Conservation (phyloP, 2,113 vertebrate species). For the Platycercus adscitus region DNA sequence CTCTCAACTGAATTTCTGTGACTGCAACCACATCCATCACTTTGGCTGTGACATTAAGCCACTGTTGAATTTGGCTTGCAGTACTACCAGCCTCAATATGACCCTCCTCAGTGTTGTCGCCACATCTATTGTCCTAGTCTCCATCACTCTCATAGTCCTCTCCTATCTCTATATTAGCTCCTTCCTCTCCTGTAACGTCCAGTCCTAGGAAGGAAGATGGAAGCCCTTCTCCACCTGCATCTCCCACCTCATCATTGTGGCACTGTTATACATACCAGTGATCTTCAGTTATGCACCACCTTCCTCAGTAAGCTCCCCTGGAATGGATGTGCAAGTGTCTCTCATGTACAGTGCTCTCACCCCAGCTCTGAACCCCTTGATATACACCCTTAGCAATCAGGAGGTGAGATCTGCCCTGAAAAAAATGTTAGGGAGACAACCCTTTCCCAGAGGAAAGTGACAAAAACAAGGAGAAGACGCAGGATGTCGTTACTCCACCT, state of each 20-base stretch:
- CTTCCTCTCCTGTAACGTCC: background rate
- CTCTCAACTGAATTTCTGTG: background rate
- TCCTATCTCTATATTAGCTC: slow-evolving; percentile 1
- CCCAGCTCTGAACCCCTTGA: slow-evolving; percentile 53
- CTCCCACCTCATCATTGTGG: background rate
- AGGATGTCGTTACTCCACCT: background rate
- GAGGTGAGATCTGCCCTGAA: slow-evolving; percentile 50
- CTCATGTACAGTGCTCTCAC: background rate
- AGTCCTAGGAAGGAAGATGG: background rate
- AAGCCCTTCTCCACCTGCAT: slow-evolving; percentile 25
- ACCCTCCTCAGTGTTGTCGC: background rate
- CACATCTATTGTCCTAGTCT: background rate
- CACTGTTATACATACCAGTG: background rate
- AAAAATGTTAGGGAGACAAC: background rate
- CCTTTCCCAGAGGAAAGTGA: background rate
- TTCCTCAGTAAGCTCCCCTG: background rate
- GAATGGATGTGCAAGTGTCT: background rate
- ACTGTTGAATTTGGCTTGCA: background rate
- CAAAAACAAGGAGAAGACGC: background rate
- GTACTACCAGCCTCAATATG: background rate
- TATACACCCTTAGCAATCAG: slow-evolving; percentile 58
- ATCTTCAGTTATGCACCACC: background rate
- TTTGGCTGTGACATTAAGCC: background rate
- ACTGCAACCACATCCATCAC: background rate
- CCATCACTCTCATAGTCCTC: background rate